phyloP scores from a whole-genome alignment of 2,888 invertebrate species.

The Nysson spinosus region DNA sequence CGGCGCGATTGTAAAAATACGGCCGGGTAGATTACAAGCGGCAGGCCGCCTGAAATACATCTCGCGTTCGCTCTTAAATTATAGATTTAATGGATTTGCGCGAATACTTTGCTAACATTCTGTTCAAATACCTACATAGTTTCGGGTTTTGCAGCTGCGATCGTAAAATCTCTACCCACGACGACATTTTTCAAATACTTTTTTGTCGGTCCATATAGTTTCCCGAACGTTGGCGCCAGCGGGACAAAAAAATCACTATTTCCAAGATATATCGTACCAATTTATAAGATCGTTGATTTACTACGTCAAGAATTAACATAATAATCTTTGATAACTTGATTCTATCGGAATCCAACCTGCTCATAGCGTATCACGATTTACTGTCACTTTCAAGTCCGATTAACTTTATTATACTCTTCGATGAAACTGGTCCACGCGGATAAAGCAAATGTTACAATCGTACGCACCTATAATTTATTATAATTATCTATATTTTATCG shows the following conservation, averaged over 20 bases:
- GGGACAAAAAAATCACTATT: conserved; percentile 11
- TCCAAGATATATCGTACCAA: too few relatives aligned
- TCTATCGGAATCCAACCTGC: too few relatives aligned
- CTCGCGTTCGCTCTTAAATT: conserved; percentile 39
- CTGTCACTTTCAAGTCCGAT: too few relatives aligned
- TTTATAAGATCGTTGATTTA: too few relatives aligned
- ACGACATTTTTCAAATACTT: conserved; percentile 48
- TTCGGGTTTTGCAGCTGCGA: conserved; percentile 41
- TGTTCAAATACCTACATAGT: conserved; percentile 30
- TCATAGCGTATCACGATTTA: too few relatives aligned
- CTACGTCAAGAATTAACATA: too few relatives aligned
- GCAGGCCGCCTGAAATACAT: conserved; percentile 37
- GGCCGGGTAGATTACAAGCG: conserved; percentile 37
- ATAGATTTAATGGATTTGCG: conserved; percentile 53
- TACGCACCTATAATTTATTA: too few relatives aligned
- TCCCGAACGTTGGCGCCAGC: conserved; percentile 16
- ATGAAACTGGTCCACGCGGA: too few relatives aligned
- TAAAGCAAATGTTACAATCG: too few relatives aligned
- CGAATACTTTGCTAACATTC: conserved; percentile 40
- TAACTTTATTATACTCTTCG: too few relatives aligned
- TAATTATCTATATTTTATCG: too few relatives aligned
- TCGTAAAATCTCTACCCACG: conserved; percentile 46
- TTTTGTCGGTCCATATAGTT: conserved; percentile 11
- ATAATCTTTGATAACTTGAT: too few relatives aligned
- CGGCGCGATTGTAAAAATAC: conserved; percentile 40